Conservation (phyloP, 2,797 vertebrate species). For the Lepus townsendii region DNA sequence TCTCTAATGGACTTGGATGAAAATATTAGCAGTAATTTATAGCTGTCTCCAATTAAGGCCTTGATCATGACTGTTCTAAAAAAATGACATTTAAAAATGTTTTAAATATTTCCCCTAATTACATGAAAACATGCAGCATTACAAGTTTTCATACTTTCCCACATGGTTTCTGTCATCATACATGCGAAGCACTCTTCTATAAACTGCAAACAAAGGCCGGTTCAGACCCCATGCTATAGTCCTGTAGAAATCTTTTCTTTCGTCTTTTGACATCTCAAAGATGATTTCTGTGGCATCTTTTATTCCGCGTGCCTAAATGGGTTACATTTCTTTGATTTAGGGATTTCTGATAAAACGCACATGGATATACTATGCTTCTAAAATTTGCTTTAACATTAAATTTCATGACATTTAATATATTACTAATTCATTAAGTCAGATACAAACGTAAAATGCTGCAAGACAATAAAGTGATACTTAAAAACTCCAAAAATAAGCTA, state of each 20-base stretch:
- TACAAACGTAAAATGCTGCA: conserved; percentile 69
- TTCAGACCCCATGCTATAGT: conserved; percentile 98
- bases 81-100: background rate
- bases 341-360: conserved; percentile 78
- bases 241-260: conserved; percentile 99
- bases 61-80: background rate
- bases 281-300: conserved; percentile 99
- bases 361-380: conserved; percentile 66
- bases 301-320: conserved; percentile 95
- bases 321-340: conserved; percentile 85
- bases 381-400: conserved; percentile 58
- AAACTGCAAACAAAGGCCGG: conserved; percentile 98
- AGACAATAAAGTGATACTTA: conserved; percentile 32
- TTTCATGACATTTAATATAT: conserved; percentile 44
- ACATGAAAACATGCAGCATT: conserved; percentile 85
- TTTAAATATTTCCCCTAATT: conserved; percentile 73
- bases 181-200: conserved; percentile 98
- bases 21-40: conserved; percentile 46
- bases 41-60: conserved; percentile 30
- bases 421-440: conserved; percentile 63
- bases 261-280: conserved; percentile 99
- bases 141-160: conserved; percentile 95
- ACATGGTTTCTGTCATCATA: conserved; percentile 99
- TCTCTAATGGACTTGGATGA: conserved; percentile 45
- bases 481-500: conserved; percentile 61